A percentile compares a stretch with the other conserved stretches of the same genome.
Conservation (phyloP, 1,140 invertebrate genomes). For the Diachasmimorpha longicaudata region DNA sequence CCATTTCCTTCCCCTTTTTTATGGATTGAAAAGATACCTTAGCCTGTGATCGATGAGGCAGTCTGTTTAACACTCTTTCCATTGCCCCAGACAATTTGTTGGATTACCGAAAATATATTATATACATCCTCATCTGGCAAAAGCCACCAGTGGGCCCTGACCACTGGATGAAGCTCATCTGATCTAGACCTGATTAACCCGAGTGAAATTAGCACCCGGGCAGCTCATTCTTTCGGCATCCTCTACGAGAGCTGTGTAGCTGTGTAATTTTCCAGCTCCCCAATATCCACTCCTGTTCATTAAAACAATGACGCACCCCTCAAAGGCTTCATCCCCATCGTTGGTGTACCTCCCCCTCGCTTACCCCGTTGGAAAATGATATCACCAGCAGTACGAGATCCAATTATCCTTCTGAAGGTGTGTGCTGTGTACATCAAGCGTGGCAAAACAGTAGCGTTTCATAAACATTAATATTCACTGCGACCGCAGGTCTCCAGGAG, state of each 20-base stretch:
- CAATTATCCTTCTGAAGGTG: background rate
- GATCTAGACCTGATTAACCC: no score
- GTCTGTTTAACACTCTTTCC: background rate
- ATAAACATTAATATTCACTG: constrained; percentile 6
- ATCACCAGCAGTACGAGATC: background rate
- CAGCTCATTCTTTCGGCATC: no score
- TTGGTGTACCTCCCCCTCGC: background rate
- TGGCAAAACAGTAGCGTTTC: constrained; percentile 5
- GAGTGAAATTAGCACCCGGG: no score
- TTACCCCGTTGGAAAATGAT: background rate
- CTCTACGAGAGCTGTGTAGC: no score
- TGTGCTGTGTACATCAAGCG: background rate
- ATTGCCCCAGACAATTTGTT: no score
- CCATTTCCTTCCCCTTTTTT: background rate
- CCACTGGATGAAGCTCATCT: no score
- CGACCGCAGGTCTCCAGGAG: background rate
- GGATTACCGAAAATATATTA: no score
- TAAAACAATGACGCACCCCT: background rate
- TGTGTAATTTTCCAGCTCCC: no score
- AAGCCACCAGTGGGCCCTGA: no score
- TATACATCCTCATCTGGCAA: no score
- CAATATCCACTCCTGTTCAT: background rate
- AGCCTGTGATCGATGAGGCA: background rate
- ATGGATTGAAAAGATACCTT: background rate
- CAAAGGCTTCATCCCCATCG: background rate